Evolutionary conservation across 2,797 vertebrate genomes (phyloP).

Genomic region (Pseudopleuronectes americanus): DNA sequence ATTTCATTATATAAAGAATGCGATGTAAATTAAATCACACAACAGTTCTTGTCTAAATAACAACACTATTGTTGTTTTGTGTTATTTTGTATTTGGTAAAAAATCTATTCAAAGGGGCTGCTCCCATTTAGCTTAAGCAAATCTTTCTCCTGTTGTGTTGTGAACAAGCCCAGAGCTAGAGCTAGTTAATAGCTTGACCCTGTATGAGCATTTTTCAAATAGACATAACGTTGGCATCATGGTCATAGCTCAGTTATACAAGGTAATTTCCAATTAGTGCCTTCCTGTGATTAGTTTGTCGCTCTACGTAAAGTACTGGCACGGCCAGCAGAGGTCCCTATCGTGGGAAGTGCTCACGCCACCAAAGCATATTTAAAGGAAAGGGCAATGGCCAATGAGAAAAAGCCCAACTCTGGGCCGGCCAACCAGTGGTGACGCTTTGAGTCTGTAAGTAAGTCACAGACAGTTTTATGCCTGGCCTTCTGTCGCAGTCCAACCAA

Average conservation of each 20-base stretch:
- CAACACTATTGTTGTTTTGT: too few relatives aligned
- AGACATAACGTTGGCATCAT: neutral
- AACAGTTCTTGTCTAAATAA: too few relatives aligned
- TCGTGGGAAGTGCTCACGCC: too few relatives aligned
- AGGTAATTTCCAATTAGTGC: neutral
- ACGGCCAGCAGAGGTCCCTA: too few relatives aligned
- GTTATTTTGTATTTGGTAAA: too few relatives aligned
- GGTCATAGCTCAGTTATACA: neutral
- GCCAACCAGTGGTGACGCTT: neutral
- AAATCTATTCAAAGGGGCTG: too few relatives aligned
- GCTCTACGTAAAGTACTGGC: too few relatives aligned
- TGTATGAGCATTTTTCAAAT: neutral
- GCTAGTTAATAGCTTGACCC: too few relatives aligned
- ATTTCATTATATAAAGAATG: too few relatives aligned
- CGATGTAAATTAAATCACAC: too few relatives aligned
- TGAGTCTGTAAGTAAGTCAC: neutral
- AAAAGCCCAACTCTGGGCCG: neutral
- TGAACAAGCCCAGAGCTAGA: too few relatives aligned
- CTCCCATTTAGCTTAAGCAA: too few relatives aligned
- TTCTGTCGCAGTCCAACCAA: neutral
- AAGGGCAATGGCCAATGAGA: neutral
- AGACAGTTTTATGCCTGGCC: neutral
- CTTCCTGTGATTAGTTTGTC: neutral
- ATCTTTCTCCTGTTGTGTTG: neutral
- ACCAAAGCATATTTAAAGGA: neutral